phyloP scores from a whole-genome alignment of 2,113 vertebrate species.

The Cynopterus brachyotis region DNA sequence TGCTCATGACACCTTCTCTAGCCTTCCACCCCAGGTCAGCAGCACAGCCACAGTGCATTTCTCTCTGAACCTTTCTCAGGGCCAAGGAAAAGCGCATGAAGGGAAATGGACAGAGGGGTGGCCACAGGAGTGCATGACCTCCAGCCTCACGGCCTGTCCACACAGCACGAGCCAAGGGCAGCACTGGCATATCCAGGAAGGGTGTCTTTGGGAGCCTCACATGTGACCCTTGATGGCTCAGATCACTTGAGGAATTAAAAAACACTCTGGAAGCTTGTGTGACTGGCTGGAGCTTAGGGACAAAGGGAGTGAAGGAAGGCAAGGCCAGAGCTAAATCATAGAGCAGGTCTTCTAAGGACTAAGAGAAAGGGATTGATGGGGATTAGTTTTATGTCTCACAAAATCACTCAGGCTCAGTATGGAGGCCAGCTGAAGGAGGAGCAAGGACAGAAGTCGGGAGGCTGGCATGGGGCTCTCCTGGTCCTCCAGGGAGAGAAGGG shows the following conservation, averaged over 20 bases:
- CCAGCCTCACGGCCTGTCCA: background rate
- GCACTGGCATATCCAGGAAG: background rate
- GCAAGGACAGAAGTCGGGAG: background rate
- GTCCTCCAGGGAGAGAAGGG: background rate
- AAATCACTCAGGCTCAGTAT: background rate
- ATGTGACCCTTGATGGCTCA: background rate
- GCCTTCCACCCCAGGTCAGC: background rate
- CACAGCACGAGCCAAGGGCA: fast-evolving
- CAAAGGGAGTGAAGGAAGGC: background rate
- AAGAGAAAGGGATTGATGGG: background rate
- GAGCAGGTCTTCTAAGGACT: background rate
- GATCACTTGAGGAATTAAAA: background rate
- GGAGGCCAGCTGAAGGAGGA: background rate
- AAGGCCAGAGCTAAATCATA: background rate
- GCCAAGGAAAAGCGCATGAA: background rate
- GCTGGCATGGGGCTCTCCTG: background rate
- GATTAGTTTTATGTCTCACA: fast-evolving
- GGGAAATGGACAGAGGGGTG: background rate
- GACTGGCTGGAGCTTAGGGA: background rate
- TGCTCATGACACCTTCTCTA: background rate
- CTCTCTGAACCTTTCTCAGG: background rate
- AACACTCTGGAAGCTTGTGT: background rate
- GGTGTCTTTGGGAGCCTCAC: background rate
- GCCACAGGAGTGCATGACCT: fast-evolving
- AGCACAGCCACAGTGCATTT: fast-evolving